Base-by-base conservation (phyloP, 1,140 invertebrate species). In the Chlorops oryzae region DNA sequence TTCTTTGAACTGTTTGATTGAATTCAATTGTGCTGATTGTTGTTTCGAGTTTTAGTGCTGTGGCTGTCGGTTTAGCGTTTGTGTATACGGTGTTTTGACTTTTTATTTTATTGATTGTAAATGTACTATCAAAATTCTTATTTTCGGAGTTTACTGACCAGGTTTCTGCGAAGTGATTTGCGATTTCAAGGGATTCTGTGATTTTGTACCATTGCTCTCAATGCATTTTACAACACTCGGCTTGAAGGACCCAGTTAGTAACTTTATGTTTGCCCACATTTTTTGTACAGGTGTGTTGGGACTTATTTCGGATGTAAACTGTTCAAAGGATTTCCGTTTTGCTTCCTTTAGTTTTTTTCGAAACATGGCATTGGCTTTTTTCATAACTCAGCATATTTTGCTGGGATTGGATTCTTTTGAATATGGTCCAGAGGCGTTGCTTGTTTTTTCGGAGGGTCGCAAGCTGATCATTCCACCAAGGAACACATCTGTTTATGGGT, bases 401-500 rank as follows among this genome's bases (percentile, higher is more conserved):
- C 4, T 24, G 6, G 13, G 35, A 25, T 20, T n/a, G 35, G 13
- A 28, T 23, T n/a, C 27, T 21, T 3, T 15, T 40, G 18, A 17
- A 48, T 7, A 18, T 18, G 12, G 15, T n/a, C 20, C 34, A 48
- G 5, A n/a, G 15, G 5, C 20, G 13, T 40, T 48, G 45, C 13
- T 48, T 48, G 5, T 48, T 20, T 27, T 25, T 48, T 39, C 47
- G 24, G 4, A 48, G 24, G n/a, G 21, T 23, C 24, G 4, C 13
- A n/a, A 39, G 13, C 15, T 15, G 9, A 15, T 24, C 27, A 17
- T 48, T 40, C 47, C 47, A 48, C 47, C 35, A 48, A 28, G 37
- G 47, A 2, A 47, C 34, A 22, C 24, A 17, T 25, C 21, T 23
- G 24, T 39, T 38, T 2, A 9, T 5, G 6, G 24, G 13, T 3